Evolutionary conservation across 2,888 invertebrate species (phyloP), one percentile per base, ranked within the genome.

Genomic region (Noctuana brunneofusca): DNA sequence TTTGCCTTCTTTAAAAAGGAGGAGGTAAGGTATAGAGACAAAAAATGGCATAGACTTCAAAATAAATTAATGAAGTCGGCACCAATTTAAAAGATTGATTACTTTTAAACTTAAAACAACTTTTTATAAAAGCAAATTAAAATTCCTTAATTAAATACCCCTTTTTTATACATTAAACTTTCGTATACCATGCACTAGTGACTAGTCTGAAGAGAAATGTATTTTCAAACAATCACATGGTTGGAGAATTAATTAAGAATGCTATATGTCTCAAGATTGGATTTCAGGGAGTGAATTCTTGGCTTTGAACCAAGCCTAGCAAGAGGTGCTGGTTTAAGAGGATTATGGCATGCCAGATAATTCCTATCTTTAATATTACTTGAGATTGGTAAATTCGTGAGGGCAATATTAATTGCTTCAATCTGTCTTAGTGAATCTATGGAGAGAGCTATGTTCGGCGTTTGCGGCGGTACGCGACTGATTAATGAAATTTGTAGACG

Each of bases 191-290:
- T 16, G 41, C 16, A 6, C 16, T n/a, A 1, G 43, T 16, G 16
- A 16, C 3, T n/a, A 50, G 11, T 50, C 14, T 50, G 14, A 50
- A 50, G 27, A 50, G 27, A 20, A 50, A 27, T 52, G 6, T 32
- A 30, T 52, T 20, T 53, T 20, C 32, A 53, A 52, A 35, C 52
- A 52, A 53, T 53, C 35, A 35, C 52, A 49, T 49, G 27, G 12
- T 27, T 12, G 52, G 18, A 53, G 18, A 53, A 35, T 53, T 53
- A 53, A 53, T 53, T 53, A 53, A 53, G 53, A 53, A 20, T 53
- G 53, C 53, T 53, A 53, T 53, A 22, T 35, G 20, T 53, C 53
- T 35, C 53, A 53, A 53, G 53, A 53, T 53, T 53, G 35, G 53
- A 53, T 35, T 32, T 27, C 35, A 53, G 35, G 41, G 41, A 57